phyloP scores from a whole-genome alignment of 2,888 invertebrate genomes.

The Pollenia amentaria region DNA sequence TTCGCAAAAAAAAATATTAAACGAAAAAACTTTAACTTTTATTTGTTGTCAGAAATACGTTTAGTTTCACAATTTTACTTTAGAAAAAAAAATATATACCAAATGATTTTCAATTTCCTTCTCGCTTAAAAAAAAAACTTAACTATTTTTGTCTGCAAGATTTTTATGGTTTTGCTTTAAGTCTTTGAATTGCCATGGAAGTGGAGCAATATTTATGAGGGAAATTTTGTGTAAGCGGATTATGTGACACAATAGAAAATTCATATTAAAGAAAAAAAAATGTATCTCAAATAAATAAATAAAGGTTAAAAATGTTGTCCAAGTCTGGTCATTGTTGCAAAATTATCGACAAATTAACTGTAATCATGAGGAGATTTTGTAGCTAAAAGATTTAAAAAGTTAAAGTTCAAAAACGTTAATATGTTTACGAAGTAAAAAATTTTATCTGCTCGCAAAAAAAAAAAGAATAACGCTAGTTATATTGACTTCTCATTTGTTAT shows the following conservation, averaged over 20 bases:
- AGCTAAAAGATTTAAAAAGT: background rate
- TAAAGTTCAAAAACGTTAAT: conserved; percentile 38
- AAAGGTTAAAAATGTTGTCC: conserved; percentile 26
- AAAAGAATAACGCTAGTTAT: too few species aligned
- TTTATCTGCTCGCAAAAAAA: too few species aligned
- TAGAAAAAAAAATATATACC: background rate
- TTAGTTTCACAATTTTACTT: conserved; percentile 46
- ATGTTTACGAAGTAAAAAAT: background rate
- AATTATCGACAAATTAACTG: conserved; percentile 49
- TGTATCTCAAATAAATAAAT: background rate
- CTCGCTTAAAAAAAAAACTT: background rate
- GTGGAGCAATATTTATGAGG: conserved; percentile 57
- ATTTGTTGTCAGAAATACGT: conserved; percentile 48
- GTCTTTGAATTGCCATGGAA: conserved; percentile 26
- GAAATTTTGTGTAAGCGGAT: conserved; percentile 41
- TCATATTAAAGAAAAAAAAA: background rate
- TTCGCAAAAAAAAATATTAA: background rate
- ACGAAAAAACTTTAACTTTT: conserved; percentile 5
- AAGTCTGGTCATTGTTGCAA: background rate
- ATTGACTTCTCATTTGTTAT: too few species aligned
- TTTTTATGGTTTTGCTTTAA: conserved; percentile 1
- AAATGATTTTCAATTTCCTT: conserved; percentile 38
- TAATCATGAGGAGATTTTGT: conserved; percentile 26
- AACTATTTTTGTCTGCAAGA: background rate
- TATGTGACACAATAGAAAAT: conserved; percentile 55